Evolutionary conservation across 2,113 vertebrate species (phyloP), one percentile per base, ranked within the genome.

Genomic region (Maccullochella peelii): DNA sequence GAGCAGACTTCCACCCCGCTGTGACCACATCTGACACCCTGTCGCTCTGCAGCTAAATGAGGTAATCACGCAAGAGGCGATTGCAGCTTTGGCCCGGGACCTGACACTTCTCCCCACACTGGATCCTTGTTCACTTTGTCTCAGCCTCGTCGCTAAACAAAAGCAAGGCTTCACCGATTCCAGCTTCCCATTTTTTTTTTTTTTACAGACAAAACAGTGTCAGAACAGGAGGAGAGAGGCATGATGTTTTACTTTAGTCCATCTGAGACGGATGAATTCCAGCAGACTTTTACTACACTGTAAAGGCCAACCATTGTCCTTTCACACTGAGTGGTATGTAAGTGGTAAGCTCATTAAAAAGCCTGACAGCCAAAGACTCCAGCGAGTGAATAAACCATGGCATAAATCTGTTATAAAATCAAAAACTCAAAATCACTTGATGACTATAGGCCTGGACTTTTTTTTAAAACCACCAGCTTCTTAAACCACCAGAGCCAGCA

Each of bases 1-100:
- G 47, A 75, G 68, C 80, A 83, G 84, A 92, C 87, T 87, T 73
- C 88, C 84, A 84, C 88, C 94, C 92, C 16, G 83, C 93, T 91
- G 93, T 81, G 90, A 85, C 23, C 78, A 83, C 82, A 86, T 92
- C 88, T 86, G 84, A 89, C 86, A 86, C 79, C 58, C 78, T 88
- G 91, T 93, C 92, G 91, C 83, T 92, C 86, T 59, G 65, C 63
- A 12, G 44, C 77, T 70, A 82, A 85, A 82, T 44, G 85, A 91
- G 81, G 89, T 85, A 79, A 94, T 91, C 88, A 89, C 15, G 77
- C 89, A 85, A 88, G 86, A 89, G 80, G 80, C 54, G 71, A 90
- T 87, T 66, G 47, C 77, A 80, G 77, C 86, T 77, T 86, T 89
- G 87, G 67, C 81, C 27, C 20, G 21, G 36, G 63, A 77, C 68